Conservation (phyloP, 2,888 invertebrate species). For the Amiota communis region DNA sequence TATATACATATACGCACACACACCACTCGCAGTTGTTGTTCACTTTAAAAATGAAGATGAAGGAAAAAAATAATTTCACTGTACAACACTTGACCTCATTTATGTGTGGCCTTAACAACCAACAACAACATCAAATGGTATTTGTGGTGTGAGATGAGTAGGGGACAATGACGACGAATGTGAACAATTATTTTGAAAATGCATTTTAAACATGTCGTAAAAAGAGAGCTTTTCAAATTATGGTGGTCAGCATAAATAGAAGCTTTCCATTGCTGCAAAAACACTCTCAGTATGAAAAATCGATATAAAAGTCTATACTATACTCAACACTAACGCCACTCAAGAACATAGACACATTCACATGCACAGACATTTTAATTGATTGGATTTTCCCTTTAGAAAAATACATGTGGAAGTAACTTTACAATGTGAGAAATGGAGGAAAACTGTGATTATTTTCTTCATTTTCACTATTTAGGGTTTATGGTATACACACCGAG, state of each 20-base stretch:
- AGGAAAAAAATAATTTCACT: conserved; percentile 43
- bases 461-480: conserved; percentile 23
- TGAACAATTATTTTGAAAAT: background rate
- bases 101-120: conserved; percentile 48
- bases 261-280: background rate
- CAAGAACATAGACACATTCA: background rate
- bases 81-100: conserved; percentile 65
- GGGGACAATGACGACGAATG: background rate
- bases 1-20: conserved; percentile 33
- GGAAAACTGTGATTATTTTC: background rate
- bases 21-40: conserved; percentile 17
- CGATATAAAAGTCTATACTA: conserved; percentile 55
- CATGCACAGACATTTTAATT: background rate
- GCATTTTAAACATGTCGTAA: conserved; percentile 15
- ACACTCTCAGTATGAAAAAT: conserved; percentile 51
- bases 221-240: conserved; percentile 10
- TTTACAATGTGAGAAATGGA: no score
- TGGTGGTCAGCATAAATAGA: conserved; percentile 12
- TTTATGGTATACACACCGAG: conserved; percentile 50
- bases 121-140: background rate
- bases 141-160: no score
- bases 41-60: background rate
- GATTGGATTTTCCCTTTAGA: no score
- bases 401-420: no score
- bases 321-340: conserved; percentile 29